These are phyloP conservation scores for Sebastes hubbsi DNA, from an alignment of 2,797 vertebrate species.

Conservation along the genomic window DNA sequence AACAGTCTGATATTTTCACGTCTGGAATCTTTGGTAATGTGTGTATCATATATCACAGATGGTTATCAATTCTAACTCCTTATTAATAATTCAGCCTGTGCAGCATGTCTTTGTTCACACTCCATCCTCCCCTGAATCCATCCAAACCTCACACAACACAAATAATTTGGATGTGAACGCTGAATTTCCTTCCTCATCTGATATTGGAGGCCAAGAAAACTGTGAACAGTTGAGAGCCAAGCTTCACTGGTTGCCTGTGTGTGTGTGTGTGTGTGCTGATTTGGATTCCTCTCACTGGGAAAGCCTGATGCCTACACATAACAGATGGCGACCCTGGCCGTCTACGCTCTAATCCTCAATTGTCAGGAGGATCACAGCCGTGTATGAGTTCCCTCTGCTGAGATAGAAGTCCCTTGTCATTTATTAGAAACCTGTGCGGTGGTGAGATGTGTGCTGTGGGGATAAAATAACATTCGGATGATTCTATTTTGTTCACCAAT, in stretches of 20 bases:
- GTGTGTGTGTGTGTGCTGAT: slow-evolving; percentile 17
- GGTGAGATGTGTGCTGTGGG: background rate
- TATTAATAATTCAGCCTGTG: slow-evolving; percentile 75
- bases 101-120: slow-evolving; percentile 46
- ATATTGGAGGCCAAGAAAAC: slow-evolving; percentile 19
- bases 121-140: slow-evolving; percentile 21
- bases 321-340: slow-evolving; percentile 65
- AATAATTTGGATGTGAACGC: slow-evolving; percentile 3
- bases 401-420: slow-evolving; percentile 23
- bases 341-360: slow-evolving; percentile 59
- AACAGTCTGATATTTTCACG: background rate
- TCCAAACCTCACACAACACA: background rate
- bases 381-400: slow-evolving; percentile 21
- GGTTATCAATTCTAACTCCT: slow-evolving; percentile 63
- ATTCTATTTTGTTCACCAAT: background rate
- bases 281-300: slow-evolving; percentile 45
- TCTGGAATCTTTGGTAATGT: slow-evolving; percentile 33
- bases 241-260: slow-evolving; percentile 12
- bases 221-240: background rate
- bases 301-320: slow-evolving; percentile 48
- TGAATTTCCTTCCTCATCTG: slow-evolving; percentile 26
- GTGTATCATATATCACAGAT: slow-evolving; percentile 55
- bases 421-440: background rate
- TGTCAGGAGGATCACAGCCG: slow-evolving; percentile 48
- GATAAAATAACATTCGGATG: background rate